Evolutionary conservation across 2,797 vertebrate species (phyloP).

Genomic region (Crypturellus tataupa): DNA sequence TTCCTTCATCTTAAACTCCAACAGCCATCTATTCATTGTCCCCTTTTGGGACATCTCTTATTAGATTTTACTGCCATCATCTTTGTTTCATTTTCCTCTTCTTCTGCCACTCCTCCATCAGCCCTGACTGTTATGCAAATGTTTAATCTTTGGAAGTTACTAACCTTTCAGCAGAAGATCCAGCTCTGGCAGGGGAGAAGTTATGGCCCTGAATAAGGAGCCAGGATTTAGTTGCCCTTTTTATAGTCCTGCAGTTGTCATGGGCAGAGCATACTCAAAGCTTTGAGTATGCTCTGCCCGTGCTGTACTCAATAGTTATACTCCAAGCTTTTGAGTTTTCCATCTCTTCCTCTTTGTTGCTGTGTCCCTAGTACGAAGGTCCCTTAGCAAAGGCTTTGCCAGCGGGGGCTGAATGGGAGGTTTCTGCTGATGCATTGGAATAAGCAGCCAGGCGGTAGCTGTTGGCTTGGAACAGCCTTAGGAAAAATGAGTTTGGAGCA

Average conservation of each 20-base stretch:
- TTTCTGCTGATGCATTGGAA: not conserved
- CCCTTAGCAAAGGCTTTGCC: not conserved
- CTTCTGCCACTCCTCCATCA: not conserved
- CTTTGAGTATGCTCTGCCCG: too few relatives aligned
- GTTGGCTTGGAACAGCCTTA: not conserved
- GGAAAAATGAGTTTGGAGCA: not conserved
- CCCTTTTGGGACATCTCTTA: not conserved
- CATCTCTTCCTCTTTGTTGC: rapidly evolving
- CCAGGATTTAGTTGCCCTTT: not conserved
- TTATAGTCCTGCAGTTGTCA: not conserved
- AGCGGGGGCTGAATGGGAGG: not conserved
- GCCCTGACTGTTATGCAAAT: not conserved
- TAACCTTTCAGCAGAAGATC: not conserved
- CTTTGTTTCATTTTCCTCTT: not conserved
- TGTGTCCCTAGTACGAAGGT: rapidly evolving
- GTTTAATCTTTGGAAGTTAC: not conserved
- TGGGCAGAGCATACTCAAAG: too few relatives aligned
- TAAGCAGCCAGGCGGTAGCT: not conserved
- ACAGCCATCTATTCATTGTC: not conserved
- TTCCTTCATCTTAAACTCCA: not conserved
- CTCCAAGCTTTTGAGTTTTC: not conserved
- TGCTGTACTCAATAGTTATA: too few relatives aligned
- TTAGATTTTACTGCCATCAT: not conserved
- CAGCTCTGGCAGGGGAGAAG: not conserved
- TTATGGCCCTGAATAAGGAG: not conserved